phyloP scores from a whole-genome alignment of 2,888 invertebrate species.

The Athalia cordata region DNA sequence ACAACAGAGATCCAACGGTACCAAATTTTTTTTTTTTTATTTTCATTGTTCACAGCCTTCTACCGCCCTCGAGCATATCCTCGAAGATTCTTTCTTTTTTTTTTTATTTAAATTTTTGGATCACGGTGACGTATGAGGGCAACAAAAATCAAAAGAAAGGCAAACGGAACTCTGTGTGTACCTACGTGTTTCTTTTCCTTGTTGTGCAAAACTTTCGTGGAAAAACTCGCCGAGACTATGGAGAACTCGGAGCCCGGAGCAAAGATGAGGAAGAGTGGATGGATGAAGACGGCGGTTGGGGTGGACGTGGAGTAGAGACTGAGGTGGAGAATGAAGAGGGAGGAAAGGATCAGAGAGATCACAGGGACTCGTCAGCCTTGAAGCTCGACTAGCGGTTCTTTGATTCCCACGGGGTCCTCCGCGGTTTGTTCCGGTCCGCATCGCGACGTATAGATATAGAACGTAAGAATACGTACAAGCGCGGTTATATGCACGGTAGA shows the following conservation, averaged over 20 bases:
- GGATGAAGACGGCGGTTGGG: background rate
- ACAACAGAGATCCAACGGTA: too few species aligned
- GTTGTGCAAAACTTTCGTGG: background rate
- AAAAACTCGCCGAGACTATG: background rate
- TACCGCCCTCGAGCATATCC: too few species aligned
- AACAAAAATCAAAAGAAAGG: too few species aligned
- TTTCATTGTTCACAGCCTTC: too few species aligned
- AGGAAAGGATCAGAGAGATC: slow-evolving; percentile 41
- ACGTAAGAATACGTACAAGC: background rate
- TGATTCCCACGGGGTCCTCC: slow-evolving; percentile 26
- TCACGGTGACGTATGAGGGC: too few species aligned
- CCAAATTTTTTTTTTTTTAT: too few species aligned
- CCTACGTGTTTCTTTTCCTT: background rate
- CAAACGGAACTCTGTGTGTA: background rate
- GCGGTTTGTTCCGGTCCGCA: slow-evolving; percentile 5
- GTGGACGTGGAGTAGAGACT: slow-evolving; percentile 30
- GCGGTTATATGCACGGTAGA: background rate
- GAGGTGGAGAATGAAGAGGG: slow-evolving; percentile 40
- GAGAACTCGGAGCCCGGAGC: background rate
- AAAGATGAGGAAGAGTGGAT: background rate
- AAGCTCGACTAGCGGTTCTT: slow-evolving; percentile 23
- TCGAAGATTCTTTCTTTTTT: too few species aligned
- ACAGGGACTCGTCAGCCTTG: slow-evolving; percentile 45
- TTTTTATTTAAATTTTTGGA: too few species aligned
- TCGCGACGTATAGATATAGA: background rate